Conservation (phyloP, 2,113 vertebrate genomes). For the Tragelaphus buxtoni region DNA sequence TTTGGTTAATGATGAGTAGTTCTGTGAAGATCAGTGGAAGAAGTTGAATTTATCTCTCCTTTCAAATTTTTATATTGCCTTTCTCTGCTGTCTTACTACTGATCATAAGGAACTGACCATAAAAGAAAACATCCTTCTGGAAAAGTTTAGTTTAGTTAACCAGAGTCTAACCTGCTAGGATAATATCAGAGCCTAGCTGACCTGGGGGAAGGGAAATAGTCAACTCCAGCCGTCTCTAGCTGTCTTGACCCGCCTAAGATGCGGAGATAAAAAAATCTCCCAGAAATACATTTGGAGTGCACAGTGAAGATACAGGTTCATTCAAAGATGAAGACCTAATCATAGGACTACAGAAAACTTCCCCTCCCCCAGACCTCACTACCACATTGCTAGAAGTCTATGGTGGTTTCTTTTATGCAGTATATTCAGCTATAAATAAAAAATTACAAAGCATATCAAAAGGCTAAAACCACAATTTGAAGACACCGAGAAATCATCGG, state of each 20-base stretch:
- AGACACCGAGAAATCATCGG: not conserved
- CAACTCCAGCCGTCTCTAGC: not conserved
- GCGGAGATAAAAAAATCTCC: not conserved
- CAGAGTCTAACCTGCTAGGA: not conserved
- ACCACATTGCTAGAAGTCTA: not conserved
- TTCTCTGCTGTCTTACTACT: not conserved
- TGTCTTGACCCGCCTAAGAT: not conserved
- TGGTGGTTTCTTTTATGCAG: not conserved
- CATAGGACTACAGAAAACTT: not conserved
- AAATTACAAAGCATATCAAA: not conserved
- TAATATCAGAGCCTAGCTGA: not conserved
- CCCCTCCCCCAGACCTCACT: not conserved
- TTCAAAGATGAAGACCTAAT: not conserved
- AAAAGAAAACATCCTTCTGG: not conserved
- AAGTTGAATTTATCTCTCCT: not conserved
- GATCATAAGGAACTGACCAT: not conserved
- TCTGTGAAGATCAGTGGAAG: not conserved
- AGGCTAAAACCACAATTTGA: not conserved
- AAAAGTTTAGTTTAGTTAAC: not conserved
- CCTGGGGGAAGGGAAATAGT: not conserved
- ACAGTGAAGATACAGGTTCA: not conserved
- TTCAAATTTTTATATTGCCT: not conserved
- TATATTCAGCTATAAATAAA: not conserved
- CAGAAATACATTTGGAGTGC: not conserved
- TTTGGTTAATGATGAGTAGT: not conserved